Percentiles rank a stretch among this genome's conserved stretches.
phyloP scores from a whole-genome alignment of 2,113 vertebrate species.

The Shinisaurus crocodilurus region DNA sequence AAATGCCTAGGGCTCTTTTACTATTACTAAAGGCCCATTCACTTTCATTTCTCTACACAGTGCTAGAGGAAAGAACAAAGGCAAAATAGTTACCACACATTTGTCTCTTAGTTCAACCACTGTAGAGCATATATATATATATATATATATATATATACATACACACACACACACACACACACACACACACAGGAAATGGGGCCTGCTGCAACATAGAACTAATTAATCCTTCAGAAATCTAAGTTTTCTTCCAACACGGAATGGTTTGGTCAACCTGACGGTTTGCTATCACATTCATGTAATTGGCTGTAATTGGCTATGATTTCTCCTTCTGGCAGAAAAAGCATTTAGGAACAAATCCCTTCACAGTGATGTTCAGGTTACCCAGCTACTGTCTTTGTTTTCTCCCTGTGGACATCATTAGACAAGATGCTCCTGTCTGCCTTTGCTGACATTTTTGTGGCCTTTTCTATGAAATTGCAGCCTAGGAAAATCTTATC shows the following conservation, averaged over 20 bases:
- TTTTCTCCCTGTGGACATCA: slow-evolving; percentile 41
- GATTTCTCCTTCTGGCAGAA: slow-evolving; percentile 9
- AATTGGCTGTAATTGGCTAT: slow-evolving; percentile 13
- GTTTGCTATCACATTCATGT: neutral
- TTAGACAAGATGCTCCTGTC: neutral
- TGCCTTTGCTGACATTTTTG: slow-evolving; percentile 50
- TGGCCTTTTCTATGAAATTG: slow-evolving; percentile 44
- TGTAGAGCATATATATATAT: too few relatives aligned
- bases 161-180: too few relatives aligned
- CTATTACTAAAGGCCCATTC: neutral
- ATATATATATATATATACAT: too few relatives aligned
- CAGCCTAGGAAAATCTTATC: slow-evolving; percentile 42
- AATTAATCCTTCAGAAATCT: neutral
- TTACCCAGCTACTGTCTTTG: slow-evolving; percentile 18
- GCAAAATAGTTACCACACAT: neutral
- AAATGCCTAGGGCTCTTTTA: neutral
- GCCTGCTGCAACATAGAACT: neutral
- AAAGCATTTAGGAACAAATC: slow-evolving; percentile 20
- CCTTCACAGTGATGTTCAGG: neutral
- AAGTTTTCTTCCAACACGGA: slow-evolving; percentile 19
- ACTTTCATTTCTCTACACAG: neutral
- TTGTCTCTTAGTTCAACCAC: neutral
- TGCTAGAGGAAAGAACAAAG: neutral
- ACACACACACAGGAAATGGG: slow-evolving; percentile 1
- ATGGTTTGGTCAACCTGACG: slow-evolving; percentile 28